These are phyloP conservation scores for Dufourea novaeangliae DNA, from an alignment of 1,140 invertebrate genomes.

Conservation along the genomic window DNA sequence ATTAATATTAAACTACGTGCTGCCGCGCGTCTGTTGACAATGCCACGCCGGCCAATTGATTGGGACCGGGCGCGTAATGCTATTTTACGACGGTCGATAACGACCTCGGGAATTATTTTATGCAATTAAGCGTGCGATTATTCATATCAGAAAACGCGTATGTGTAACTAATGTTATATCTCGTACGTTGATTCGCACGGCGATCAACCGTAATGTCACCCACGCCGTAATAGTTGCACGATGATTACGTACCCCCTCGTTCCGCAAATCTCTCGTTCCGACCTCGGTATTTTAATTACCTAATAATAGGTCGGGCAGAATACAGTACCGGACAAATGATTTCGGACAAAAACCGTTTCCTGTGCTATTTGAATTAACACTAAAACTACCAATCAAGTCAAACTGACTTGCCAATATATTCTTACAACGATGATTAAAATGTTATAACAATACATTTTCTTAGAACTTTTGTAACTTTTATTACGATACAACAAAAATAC, in stretches of 20 bases:
- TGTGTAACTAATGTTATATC: background rate
- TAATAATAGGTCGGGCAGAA: background rate
- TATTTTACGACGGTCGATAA: slow-evolving; percentile 38
- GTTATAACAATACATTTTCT: too few species aligned
- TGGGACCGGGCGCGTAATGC: slow-evolving; percentile 24
- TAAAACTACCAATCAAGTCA: too few species aligned
- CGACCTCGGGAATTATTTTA: slow-evolving; percentile 45
- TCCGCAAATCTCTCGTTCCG: background rate
- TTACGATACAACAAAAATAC: too few species aligned
- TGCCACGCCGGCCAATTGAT: slow-evolving; percentile 30
- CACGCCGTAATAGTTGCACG: background rate
- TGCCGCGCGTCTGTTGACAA: slow-evolving; percentile 27
- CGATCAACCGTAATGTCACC: slow-evolving; percentile 7
- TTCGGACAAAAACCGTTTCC: too few species aligned
- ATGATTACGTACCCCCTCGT: background rate
- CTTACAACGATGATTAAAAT: too few species aligned
- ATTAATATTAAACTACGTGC: slow-evolving; percentile 47
- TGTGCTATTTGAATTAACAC: too few species aligned
- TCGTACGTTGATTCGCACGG: background rate
- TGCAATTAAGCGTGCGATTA: slow-evolving; percentile 39
- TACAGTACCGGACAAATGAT: background rate
- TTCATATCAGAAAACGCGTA: slow-evolving; percentile 38
- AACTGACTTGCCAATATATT: too few species aligned
- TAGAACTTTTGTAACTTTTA: too few species aligned
- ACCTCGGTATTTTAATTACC: background rate